A percentile compares a stretch with the other conserved stretches of the same genome.
These are phyloP conservation scores for Panurus biarmicus DNA, from an alignment of 2,113 vertebrate genomes.

Conservation along the genomic window DNA sequence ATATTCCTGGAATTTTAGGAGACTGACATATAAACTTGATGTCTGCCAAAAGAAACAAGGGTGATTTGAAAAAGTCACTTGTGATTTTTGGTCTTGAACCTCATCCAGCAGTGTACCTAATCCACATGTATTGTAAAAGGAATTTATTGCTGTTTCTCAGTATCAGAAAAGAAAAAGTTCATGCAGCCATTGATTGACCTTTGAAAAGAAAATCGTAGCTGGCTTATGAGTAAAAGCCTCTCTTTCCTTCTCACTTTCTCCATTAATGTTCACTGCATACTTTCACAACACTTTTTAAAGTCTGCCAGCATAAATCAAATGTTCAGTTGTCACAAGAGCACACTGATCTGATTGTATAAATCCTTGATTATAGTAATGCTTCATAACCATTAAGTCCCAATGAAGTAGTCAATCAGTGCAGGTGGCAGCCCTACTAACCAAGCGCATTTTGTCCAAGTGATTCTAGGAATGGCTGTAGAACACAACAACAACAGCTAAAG, in stretches of 20 bases:
- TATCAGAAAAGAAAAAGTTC: conserved; percentile 68
- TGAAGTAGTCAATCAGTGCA: neutral
- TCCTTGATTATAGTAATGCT: neutral
- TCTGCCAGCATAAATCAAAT: neutral
- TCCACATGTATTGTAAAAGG: conserved; percentile 42
- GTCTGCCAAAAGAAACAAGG: conserved; percentile 57
- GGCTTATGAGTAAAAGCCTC: conserved; percentile 57
- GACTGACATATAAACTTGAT: conserved; percentile 28
- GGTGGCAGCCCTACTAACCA: neutral
- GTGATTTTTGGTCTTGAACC: conserved; percentile 66
- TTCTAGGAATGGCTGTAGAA: neutral
- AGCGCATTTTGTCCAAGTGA: neutral
- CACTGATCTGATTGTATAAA: neutral
- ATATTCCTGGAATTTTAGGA: conserved; percentile 21
- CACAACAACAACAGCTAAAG: neutral
- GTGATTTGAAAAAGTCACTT: conserved; percentile 63
- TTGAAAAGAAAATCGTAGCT: conserved; percentile 70
- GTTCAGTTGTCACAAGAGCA: neutral
- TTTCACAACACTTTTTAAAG: conserved; percentile 4
- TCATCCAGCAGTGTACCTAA: conserved; percentile 53
- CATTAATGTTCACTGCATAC: neutral
- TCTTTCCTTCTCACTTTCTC: neutral
- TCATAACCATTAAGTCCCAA: neutral
- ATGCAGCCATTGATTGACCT: conserved; percentile 73
- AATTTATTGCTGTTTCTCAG: conserved; percentile 67